Percentiles rank a stretch among this genome's conserved stretches.
These are phyloP conservation scores for Venustaconcha ellipsiformis DNA, from an alignment of 1,140 invertebrate genomes.

Conservation along the genomic window DNA sequence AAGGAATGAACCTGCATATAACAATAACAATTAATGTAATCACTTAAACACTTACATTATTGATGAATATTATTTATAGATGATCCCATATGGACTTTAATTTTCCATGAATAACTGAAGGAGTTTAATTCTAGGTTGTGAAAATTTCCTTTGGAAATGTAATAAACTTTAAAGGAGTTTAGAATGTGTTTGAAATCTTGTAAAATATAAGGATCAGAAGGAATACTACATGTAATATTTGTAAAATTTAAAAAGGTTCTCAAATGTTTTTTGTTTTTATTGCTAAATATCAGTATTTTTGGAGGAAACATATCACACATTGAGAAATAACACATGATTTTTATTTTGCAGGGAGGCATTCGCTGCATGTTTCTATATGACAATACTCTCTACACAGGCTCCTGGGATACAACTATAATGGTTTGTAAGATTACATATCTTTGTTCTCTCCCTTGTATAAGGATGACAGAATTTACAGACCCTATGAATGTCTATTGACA, in stretches of 20 bases:
- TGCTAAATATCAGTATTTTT: not conserved
- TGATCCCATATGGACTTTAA: no score
- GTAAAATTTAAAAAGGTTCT: not conserved
- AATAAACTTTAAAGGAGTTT: no score
- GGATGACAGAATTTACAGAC: not conserved
- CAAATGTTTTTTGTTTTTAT: not conserved
- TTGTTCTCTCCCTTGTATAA: not conserved
- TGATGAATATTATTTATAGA: no score
- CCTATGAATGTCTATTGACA: not conserved
- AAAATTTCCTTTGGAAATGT: not conserved
- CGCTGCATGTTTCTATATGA: conserved; percentile 55
- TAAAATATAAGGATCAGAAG: not conserved
- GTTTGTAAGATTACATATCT: conserved; percentile 39
- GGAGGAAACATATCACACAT: no score
- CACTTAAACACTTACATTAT: no score
- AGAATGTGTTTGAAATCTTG: no score
- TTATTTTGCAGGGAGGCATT: conserved; percentile 56
- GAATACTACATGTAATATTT: conserved; percentile 2
- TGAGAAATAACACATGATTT: not conserved
- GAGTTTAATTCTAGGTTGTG: no score
- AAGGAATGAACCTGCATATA: no score
- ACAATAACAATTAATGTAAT: no score
- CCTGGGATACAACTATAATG: conserved; percentile 63
- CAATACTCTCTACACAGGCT: conserved; percentile 55
- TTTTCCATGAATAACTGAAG: no score